A percentile compares a stretch with the other conserved stretches of the same genome.
Evolutionary conservation across 2,113 vertebrate genomes (phyloP).

Genomic region (Pygoscelis antarcticus): DNA sequence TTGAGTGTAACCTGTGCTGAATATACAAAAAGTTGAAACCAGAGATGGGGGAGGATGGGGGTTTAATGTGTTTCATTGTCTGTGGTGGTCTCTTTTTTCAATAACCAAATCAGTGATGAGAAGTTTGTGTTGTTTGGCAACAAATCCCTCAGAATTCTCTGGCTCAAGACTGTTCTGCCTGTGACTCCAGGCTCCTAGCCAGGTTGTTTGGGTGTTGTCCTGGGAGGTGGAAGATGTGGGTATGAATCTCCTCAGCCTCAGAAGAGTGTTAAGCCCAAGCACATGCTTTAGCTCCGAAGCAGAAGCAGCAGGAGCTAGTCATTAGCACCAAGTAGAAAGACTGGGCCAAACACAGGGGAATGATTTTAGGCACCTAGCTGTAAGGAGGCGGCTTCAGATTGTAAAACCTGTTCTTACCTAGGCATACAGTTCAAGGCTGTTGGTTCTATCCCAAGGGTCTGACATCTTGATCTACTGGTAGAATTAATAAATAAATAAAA

Average conservation of each 20-base stretch:
- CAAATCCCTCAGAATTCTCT: background rate
- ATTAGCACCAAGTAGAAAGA: background rate
- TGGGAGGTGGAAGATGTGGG: background rate
- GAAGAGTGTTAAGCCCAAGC: background rate
- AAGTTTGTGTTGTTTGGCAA: background rate
- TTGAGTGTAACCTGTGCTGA: background rate
- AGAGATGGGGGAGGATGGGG: background rate
- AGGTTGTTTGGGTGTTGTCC: background rate
- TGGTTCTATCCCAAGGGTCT: background rate
- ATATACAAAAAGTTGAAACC: background rate
- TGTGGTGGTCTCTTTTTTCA: background rate
- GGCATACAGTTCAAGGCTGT: background rate
- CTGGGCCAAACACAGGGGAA: background rate
- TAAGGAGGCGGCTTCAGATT: background rate
- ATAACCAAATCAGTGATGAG: background rate
- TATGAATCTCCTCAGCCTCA: background rate
- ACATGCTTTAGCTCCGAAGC: background rate
- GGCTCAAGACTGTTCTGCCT: background rate
- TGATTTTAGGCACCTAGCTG: background rate
- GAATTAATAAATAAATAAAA: background rate
- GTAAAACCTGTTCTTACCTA: background rate
- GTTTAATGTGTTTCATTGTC: background rate
- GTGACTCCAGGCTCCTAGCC: background rate
- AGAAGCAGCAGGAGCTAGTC: background rate
- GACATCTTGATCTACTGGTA: background rate